These are phyloP conservation scores for Allobates femoralis DNA, from an alignment of 2,797 vertebrate genomes.

Conservation along the genomic window DNA sequence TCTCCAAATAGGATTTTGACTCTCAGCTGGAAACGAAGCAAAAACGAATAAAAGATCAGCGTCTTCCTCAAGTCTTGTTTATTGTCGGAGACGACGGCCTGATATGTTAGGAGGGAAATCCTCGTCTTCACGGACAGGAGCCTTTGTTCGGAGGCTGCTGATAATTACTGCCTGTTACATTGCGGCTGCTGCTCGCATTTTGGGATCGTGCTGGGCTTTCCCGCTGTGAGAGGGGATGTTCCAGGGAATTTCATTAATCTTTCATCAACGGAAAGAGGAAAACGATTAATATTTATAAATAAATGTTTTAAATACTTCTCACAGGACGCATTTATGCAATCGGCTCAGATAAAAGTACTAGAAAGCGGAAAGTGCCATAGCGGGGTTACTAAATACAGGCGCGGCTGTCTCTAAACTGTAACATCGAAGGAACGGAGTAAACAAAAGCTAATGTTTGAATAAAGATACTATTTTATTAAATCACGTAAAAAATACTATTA, in stretches of 20 bases:
- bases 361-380: too few relatives aligned
- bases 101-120: neutral
- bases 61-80: too few relatives aligned
- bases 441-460: too few relatives aligned
- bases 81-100: neutral
- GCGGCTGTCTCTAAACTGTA: too few relatives aligned
- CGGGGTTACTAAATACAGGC: too few relatives aligned
- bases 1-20: too few relatives aligned
- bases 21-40: too few relatives aligned
- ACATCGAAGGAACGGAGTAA: too few relatives aligned
- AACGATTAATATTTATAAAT: neutral
- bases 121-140: neutral
- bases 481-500: too few relatives aligned
- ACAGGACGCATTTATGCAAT: neutral
- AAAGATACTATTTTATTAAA: too few relatives aligned
- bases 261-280: neutral
- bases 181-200: neutral
- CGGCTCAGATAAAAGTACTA: too few relatives aligned
- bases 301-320: conserved; percentile 6
- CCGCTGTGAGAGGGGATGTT: conserved; percentile 18
- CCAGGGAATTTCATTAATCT: neutral
- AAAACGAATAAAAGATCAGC: too few relatives aligned
- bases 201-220: neutral
- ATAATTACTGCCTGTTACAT: neutral
- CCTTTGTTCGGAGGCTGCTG: neutral